Conservation (phyloP, 2,888 invertebrate species). For the Itoplectis maculator region DNA sequence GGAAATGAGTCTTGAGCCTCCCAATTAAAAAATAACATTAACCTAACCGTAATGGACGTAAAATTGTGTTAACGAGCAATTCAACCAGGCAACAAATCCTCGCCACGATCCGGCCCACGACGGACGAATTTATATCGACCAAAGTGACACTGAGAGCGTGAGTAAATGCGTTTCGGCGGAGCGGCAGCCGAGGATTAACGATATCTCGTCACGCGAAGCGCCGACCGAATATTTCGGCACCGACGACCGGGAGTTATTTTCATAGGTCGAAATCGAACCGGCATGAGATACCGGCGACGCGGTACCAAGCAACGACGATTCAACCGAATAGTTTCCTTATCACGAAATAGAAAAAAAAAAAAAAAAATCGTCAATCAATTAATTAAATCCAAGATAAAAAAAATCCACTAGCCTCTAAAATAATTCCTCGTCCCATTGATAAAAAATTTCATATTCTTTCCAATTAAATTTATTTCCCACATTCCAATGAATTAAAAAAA, state of each 20-base stretch:
- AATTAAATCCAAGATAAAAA: background rate
- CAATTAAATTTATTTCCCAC: background rate
- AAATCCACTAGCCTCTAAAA: too few relatives aligned
- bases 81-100: background rate
- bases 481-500: conserved; percentile 8
- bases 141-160: conserved; percentile 64
- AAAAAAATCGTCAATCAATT: conserved; percentile 1
- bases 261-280: conserved; percentile 59
- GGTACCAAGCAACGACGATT: conserved; percentile 59
- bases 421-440: too few relatives aligned
- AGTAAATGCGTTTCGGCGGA: conserved; percentile 65
- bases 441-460: background rate
- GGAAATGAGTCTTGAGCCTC: background rate
- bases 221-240: conserved; percentile 57
- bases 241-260: conserved; percentile 52
- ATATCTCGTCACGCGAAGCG: conserved; percentile 68
- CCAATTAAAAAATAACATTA: conserved; percentile 1
- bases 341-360: conserved; percentile 3
- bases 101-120: background rate
- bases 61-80: conserved; percentile 30
- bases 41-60: conserved; percentile 18
- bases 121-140: conserved; percentile 42
- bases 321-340: conserved; percentile 42
- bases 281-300: conserved; percentile 54
- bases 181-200: conserved; percentile 62